Evolutionary conservation across 2,113 vertebrate species (phyloP), one percentile per base, ranked within the genome.

Genomic region (Pomatorhinus ruficollis): DNA sequence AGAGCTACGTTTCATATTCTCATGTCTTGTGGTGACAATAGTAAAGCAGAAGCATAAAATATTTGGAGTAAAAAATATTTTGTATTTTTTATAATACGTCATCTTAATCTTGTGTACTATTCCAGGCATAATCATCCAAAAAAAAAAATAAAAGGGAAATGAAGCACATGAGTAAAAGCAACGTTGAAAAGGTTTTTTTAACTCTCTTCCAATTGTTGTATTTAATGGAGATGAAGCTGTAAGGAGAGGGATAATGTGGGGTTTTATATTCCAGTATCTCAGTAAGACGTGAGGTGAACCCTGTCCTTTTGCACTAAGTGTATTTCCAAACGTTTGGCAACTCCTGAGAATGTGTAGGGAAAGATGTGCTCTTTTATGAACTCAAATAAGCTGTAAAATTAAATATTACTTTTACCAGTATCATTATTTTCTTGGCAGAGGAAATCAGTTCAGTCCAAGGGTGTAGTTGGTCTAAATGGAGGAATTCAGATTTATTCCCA

Each of bases 31-130:
- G 79, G 31, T 83, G 79, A 90, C 57, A 90, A 19, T 30, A 96
- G 40, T 87, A 96, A 81, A 28, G 60, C 81, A 94, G 74, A 97
- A 95, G 15, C 45, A 57, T 85, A 52, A 93, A 89, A 72, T 89
- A 85, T 63, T 97, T 92, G 22, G 42, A 90, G 79, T 63, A 69
- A 92, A 96, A 93, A 89, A 89, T 83, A 71, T 83, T 78, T 56
- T 86, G 68, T 42, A 42, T 42, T 42, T 42, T 42, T 42, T 42
- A 68, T 83, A 92, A 92, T 45, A 75, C 25, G 25, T 81, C 27
- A 31, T 56, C n/a, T 44, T 63, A 57, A 28, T 60, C 37, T 53
- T 52, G n/a, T 37, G 7, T 76, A 25, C 37, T 87, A 20, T 70
- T 89, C 27, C n/a, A 18, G 31, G 69, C 25, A 33, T 53, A 63